phyloP scores from a whole-genome alignment of 2,797 vertebrate species.

The Chloroceryle amazona region DNA sequence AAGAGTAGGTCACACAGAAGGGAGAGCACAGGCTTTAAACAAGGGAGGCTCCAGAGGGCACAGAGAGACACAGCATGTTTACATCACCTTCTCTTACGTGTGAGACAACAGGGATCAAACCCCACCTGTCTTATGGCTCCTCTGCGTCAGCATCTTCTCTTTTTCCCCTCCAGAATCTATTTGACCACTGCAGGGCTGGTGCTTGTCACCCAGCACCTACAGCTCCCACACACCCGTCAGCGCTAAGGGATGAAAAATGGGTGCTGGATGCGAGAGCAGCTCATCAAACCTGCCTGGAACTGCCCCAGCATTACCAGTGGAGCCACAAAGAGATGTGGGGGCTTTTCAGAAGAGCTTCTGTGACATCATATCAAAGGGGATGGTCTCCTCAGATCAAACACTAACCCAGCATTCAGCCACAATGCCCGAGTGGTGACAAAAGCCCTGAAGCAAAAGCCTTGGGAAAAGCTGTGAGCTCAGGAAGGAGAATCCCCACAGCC shows the following conservation, averaged over 20 bases:
- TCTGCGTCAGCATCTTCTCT: not conserved
- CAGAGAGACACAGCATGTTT: not conserved
- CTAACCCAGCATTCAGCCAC: not conserved
- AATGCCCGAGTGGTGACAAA: not conserved
- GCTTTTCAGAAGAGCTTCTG: not conserved
- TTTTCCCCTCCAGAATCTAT: not conserved
- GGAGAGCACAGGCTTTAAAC: not conserved
- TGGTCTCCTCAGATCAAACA: not conserved
- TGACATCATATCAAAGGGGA: not conserved
- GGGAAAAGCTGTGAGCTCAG: not conserved
- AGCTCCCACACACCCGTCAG: not conserved
- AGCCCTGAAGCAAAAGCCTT: not conserved
- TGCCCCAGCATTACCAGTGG: not conserved
- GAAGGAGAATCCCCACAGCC: not conserved
- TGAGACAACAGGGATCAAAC: not conserved
- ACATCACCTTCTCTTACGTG: not conserved
- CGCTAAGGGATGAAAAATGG: not conserved
- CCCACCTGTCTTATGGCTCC: not conserved
- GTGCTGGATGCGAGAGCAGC: not conserved
- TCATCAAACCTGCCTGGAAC: not conserved
- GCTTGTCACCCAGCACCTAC: not conserved
- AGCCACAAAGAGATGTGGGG: not conserved
- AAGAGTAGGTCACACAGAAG: not conserved
- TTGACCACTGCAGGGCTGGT: not conserved
- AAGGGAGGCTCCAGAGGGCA: not conserved